Evolutionary conservation across 2,888 invertebrate species (phyloP).

Genomic region (Lysandra coridon): DNA sequence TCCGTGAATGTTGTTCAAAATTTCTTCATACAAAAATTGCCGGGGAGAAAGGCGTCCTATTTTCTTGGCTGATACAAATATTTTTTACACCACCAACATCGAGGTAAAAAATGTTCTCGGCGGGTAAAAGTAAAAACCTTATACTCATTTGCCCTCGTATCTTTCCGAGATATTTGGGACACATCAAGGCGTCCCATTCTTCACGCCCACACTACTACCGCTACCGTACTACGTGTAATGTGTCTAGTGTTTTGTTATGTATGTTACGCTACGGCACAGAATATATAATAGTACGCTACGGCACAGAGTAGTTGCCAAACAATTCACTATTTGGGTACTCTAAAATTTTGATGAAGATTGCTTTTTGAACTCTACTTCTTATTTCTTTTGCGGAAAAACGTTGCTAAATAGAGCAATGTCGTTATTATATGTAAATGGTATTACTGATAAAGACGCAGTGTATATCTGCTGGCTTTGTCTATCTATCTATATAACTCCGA

Average conservation of each 20-base stretch:
- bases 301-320: slow-evolving; percentile 13
- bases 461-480: no score
- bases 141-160: slow-evolving; percentile 17
- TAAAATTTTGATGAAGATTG: neutral
- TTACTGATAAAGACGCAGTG: neutral
- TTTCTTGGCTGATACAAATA: neutral
- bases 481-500: neutral
- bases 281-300: neutral
- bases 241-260: neutral
- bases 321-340: slow-evolving; percentile 6
- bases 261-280: slow-evolving; percentile 9
- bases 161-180: slow-evolving; percentile 21
- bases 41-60: neutral
- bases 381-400: neutral
- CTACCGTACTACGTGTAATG: slow-evolving; percentile 9
- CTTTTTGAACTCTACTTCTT: neutral
- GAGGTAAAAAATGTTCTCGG: neutral
- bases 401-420: neutral
- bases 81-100: neutral
- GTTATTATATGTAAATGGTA: neutral
- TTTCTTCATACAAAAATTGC: neutral
- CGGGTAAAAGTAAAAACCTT: slow-evolving; percentile 14
- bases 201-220: slow-evolving; percentile 16
- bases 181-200: slow-evolving; percentile 9
- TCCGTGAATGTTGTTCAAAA: neutral